Percentiles rank a stretch among this genome's conserved stretches.
Evolutionary conservation across 2,797 vertebrate genomes (phyloP).

Genomic region (Chelon auratus): DNA sequence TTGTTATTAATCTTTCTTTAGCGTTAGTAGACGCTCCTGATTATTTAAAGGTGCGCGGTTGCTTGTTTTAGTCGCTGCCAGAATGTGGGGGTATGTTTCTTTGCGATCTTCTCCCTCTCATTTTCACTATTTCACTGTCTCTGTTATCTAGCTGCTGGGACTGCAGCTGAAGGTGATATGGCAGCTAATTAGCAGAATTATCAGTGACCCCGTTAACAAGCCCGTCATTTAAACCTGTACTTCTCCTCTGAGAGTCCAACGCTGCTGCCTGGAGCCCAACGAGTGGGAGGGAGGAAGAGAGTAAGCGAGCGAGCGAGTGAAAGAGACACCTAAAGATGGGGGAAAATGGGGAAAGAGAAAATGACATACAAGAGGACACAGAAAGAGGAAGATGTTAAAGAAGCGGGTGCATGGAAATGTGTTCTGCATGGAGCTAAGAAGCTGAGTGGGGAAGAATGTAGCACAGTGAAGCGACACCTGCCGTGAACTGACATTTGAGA

Average conservation of each 20-base stretch:
- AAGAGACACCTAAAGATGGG: conserved; percentile 30
- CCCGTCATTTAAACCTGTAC: conserved; percentile 77
- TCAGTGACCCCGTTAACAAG: conserved; percentile 82
- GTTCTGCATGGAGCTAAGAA: conserved; percentile 28
- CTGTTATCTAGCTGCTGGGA: conserved; percentile 68
- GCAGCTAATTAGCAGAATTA: conserved; percentile 83
- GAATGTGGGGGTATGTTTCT: conserved; percentile 32
- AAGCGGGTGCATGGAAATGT: conserved; percentile 21
- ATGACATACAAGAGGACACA: conserved; percentile 17
- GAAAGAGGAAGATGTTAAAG: conserved; percentile 45
- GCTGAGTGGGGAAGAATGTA: conserved; percentile 16
- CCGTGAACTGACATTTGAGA: conserved; percentile 54
- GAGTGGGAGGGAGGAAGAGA: conserved; percentile 15
- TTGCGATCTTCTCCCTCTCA: conserved; percentile 19
- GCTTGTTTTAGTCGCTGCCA: conserved; percentile 4
- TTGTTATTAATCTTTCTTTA: conserved; percentile 12
- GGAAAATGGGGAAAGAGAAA: conserved; percentile 17
- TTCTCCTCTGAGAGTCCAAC: conserved; percentile 73
- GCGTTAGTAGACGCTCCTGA: not conserved
- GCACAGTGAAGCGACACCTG: conserved; percentile 24
- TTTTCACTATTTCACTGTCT: conserved; percentile 29
- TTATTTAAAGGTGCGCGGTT: not conserved
- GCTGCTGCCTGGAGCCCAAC: conserved; percentile 50
- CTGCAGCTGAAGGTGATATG: conserved; percentile 78
- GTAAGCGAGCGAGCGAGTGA: conserved; percentile 25